Conservation (phyloP, 2,888 invertebrate genomes). For the Scelioninae gen. 1 region DNA sequence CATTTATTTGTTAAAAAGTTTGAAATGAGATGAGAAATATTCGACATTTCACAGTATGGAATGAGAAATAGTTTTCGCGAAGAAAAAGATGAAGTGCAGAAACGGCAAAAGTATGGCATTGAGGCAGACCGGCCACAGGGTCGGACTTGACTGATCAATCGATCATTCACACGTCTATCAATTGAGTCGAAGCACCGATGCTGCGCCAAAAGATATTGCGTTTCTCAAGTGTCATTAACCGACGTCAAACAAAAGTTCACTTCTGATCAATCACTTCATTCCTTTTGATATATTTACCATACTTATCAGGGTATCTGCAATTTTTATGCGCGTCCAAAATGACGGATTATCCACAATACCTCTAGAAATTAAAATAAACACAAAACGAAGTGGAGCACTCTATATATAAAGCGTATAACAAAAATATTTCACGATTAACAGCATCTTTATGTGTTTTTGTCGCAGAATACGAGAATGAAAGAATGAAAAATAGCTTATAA, state of each 20-base stretch:
- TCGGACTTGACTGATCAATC: conserved; percentile 60
- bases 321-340: conserved; percentile 28
- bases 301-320: conserved; percentile 33
- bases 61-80: conserved; percentile 51
- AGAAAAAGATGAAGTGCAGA: conserved; percentile 37
- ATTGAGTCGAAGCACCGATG: conserved; percentile 33
- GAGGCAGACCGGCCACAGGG: conserved; percentile 20
- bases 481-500: conserved; percentile 32
- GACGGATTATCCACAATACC: conserved; percentile 18
- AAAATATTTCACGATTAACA: conserved; percentile 37
- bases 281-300: conserved; percentile 47
- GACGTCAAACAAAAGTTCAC: conserved; percentile 53
- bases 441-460: conserved; percentile 23
- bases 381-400: conserved; percentile 3
- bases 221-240: conserved; percentile 60
- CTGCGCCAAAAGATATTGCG: conserved; percentile 52
- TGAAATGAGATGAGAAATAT: conserved; percentile 38
- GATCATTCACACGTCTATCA: conserved; percentile 65
- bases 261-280: conserved; percentile 51
- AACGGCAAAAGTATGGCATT: conserved; percentile 42
- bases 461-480: background rate
- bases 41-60: conserved; percentile 35
- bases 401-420: background rate
- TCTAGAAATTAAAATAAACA: conserved; percentile 14
- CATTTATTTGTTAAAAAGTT: conserved; percentile 55